Conservation (phyloP, 2,113 vertebrate species). For the Passer montanus region DNA sequence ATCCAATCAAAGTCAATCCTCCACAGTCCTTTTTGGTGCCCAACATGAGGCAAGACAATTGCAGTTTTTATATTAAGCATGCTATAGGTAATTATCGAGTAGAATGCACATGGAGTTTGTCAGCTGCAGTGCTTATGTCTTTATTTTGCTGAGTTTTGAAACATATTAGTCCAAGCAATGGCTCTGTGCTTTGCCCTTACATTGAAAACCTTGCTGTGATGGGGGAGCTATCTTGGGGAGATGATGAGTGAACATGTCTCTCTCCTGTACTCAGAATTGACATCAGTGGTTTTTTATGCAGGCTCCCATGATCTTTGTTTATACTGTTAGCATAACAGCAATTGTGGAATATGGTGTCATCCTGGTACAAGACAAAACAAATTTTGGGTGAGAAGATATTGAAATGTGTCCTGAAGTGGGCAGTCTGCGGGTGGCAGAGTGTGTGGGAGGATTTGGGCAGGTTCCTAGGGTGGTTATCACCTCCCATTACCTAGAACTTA, state of each 20-base stretch:
- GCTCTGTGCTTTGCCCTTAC: neutral
- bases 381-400: neutral
- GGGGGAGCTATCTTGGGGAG: neutral
- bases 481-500: neutral
- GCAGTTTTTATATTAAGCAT: neutral
- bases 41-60: rapidly evolving
- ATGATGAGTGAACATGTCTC: neutral
- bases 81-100: rapidly evolving
- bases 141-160: neutral
- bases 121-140: neutral
- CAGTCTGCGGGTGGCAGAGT: neutral
- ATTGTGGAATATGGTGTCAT: neutral
- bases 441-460: neutral
- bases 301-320: neutral
- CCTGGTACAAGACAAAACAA: neutral
- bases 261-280: neutral
- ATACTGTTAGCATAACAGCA: neutral
- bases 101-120: neutral
- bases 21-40: neutral
- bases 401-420: neutral
- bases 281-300: rapidly evolving
- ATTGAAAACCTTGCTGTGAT: neutral
- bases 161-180: neutral
- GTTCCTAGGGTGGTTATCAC: neutral
- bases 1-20: neutral